Evolutionary conservation across 2,113 vertebrate genomes (phyloP).

Genomic region (Corythoichthys intestinalis): DNA sequence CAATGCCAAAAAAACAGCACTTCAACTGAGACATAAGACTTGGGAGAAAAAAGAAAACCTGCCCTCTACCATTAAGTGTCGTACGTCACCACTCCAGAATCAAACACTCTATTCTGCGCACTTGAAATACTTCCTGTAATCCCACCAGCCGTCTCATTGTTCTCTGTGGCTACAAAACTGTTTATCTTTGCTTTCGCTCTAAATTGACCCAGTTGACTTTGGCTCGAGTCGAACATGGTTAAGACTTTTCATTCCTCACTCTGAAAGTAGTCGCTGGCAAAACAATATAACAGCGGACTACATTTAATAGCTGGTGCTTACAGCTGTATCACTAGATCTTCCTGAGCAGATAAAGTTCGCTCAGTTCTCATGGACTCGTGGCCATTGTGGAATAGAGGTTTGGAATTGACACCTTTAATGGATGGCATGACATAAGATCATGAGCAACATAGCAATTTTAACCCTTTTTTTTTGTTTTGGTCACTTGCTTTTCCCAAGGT

Average conservation of each 20-base stretch:
- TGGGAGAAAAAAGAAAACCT: slow-evolving; percentile 9
- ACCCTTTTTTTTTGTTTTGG: background rate
- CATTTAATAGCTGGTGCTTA: slow-evolving; percentile 6
- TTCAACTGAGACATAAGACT: background rate
- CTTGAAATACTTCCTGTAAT: slow-evolving; percentile 10
- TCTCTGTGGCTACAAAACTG: slow-evolving; percentile 6
- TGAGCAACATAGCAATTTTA: background rate
- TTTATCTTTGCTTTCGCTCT: slow-evolving; percentile 13
- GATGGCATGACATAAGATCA: background rate
- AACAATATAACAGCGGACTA: slow-evolving; percentile 11
- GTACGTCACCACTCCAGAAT: slow-evolving; percentile 14
- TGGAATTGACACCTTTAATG: background rate
- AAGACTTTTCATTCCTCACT: slow-evolving; percentile 9
- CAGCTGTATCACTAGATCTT: background rate
- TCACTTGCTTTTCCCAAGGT: background rate
- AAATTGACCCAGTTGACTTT: slow-evolving; percentile 8
- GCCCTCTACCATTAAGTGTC: slow-evolving; percentile 2
- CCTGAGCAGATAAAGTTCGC: background rate
- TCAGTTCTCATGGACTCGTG: background rate
- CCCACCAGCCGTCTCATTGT: slow-evolving; percentile 8
- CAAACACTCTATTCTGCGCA: slow-evolving; percentile 3
- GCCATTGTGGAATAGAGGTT: background rate
- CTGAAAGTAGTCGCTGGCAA: slow-evolving; percentile 6
- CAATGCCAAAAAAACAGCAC: background rate
- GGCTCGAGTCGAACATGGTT: background rate